phyloP scores from a whole-genome alignment of 2,797 vertebrate species.

The Aselliscus stoliczkanus region DNA sequence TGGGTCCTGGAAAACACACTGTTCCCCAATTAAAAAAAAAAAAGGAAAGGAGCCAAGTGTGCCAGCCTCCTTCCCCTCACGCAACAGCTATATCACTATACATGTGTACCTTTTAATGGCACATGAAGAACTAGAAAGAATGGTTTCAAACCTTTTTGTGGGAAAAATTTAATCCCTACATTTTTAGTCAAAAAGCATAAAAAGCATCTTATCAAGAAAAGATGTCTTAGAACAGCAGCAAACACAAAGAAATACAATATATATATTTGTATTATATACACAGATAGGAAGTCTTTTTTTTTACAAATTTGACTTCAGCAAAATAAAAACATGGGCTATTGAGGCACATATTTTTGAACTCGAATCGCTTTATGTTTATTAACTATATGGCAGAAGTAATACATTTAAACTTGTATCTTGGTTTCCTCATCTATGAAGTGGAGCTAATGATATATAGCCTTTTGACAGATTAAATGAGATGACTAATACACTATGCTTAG shows the following conservation, averaged over 20 bases:
- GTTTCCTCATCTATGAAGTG: background rate
- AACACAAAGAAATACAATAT: background rate
- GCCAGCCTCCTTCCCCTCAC: conserved; percentile 33
- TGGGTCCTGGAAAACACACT: too few species aligned
- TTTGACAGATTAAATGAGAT: background rate
- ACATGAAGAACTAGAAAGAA: conserved; percentile 8
- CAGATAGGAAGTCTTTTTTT: too few species aligned
- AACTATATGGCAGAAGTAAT: background rate
- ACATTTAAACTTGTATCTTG: background rate
- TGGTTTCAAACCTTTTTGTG: background rate
- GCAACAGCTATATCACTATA: background rate
- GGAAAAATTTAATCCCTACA: background rate
- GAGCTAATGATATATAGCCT: background rate
- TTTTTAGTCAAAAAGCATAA: background rate
- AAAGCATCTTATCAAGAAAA: background rate
- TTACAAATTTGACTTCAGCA: background rate
- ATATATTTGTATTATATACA: background rate
- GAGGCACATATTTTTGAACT: background rate
- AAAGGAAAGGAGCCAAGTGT: conserved; percentile 9
- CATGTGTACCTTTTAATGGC: background rate
- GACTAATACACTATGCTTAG: background rate
- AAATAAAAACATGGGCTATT: background rate
- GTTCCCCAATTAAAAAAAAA: background rate
- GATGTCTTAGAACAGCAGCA: background rate
- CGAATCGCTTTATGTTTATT: background rate